Conservation (phyloP, 1,140 invertebrate species). For the Psix sp. region DNA sequence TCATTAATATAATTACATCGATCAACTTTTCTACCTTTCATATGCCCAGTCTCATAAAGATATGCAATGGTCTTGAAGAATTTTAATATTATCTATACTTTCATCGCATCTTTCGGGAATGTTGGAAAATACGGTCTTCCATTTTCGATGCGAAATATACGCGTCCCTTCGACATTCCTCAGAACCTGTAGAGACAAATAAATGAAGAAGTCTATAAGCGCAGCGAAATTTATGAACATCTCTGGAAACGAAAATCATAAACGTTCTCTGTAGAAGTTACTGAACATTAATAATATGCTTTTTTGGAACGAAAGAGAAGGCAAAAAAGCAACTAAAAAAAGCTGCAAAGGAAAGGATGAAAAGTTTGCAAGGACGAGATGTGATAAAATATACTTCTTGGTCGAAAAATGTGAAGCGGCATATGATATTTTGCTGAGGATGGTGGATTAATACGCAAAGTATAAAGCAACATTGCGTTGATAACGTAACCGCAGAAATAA, state of each 20-base stretch:
- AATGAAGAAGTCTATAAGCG: slow-evolving; percentile 14
- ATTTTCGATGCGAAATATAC: slow-evolving; percentile 15
- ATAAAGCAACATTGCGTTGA: slow-evolving; percentile 59
- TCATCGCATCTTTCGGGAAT: slow-evolving; percentile 6
- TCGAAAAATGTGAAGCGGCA: slow-evolving; percentile 4
- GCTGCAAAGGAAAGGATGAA: too few relatives aligned
- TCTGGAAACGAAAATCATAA: slow-evolving; percentile 2
- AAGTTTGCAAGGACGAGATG: too few relatives aligned
- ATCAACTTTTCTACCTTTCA: background rate
- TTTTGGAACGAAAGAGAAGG: background rate
- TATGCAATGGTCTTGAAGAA: slow-evolving; percentile 1
- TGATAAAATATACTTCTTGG: too few relatives aligned
- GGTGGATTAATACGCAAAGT: slow-evolving; percentile 65
- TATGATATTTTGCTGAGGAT: slow-evolving; percentile 27
- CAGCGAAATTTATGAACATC: slow-evolving; percentile 6
- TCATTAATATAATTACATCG: slow-evolving; percentile 35
- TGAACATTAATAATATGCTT: background rate
- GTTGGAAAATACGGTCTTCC: slow-evolving; percentile 13
- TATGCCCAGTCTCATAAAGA: background rate
- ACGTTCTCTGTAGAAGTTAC: background rate
- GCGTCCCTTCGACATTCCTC: slow-evolving; percentile 1
- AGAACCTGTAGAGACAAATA: slow-evolving; percentile 18
- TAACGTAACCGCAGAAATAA: slow-evolving; percentile 73
- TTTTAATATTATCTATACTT: slow-evolving; percentile 14
- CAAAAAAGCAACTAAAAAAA: too few relatives aligned